These are phyloP conservation scores for Agonopterix subpropinquella DNA, from an alignment of 2,888 invertebrate species.

Conservation along the genomic window DNA sequence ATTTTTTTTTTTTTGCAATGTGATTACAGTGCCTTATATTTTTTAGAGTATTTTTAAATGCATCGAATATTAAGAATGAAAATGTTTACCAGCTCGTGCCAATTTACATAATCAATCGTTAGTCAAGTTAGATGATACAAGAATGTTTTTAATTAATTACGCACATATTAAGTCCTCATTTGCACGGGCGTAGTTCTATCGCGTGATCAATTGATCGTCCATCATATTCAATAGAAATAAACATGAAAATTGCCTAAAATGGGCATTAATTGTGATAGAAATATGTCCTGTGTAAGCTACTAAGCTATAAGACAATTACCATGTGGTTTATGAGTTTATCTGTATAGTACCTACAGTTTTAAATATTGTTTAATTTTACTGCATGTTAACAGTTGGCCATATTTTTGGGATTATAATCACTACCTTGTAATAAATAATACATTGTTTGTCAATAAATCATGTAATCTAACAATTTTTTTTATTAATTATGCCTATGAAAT, in stretches of 20 bases:
- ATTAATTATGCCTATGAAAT: no score
- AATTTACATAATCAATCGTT: conserved; percentile 30
- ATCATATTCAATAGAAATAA: no score
- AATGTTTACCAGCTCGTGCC: conserved; percentile 58
- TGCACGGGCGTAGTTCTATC: no score
- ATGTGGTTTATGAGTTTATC: no score
- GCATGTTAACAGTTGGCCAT: conserved; percentile 28
- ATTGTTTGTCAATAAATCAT: neutral
- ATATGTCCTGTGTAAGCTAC: no score
- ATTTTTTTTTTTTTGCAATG: conserved; percentile 22
- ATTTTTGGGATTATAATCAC: conserved; percentile 31
- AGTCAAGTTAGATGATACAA: no score
- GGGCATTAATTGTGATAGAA: no score
- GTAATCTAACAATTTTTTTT: neutral
- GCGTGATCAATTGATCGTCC: no score
- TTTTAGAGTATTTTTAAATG: conserved; percentile 22
- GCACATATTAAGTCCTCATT: no score
- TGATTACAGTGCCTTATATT: conserved; percentile 62
- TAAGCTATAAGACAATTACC: no score
- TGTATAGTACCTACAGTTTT: neutral
- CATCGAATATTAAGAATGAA: conserved; percentile 7
- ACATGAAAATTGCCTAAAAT: no score
- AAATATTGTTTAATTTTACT: neutral
- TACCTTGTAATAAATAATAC: neutral
- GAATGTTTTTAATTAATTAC: no score